phyloP scores from a whole-genome alignment of 2,888 invertebrate species.

The Deilephila porcellus region DNA sequence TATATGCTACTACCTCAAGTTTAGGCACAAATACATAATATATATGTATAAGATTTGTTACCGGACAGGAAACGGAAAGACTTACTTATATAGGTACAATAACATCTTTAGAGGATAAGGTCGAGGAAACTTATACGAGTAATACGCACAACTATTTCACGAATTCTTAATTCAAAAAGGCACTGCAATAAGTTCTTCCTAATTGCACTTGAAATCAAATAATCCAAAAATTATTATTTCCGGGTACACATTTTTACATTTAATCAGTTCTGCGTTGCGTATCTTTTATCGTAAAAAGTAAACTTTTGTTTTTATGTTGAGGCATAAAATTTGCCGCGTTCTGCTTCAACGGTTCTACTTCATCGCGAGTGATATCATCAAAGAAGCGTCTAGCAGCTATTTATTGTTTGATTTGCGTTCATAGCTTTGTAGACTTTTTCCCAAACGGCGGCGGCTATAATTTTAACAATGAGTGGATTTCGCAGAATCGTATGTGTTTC shows the following conservation, averaged over 20 bases:
- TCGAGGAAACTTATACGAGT: background rate
- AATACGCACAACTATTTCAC: background rate
- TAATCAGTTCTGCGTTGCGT: background rate
- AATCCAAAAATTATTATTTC: background rate
- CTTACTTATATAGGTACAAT: background rate
- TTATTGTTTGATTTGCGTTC: background rate
- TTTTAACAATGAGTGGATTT: constrained; percentile 17
- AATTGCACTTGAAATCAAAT: constrained; percentile 1
- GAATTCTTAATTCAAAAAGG: background rate
- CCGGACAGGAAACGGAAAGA: background rate
- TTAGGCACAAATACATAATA: background rate
- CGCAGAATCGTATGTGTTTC: constrained; percentile 5
- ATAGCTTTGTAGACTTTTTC: constrained; percentile 9
- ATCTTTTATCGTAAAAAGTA: background rate
- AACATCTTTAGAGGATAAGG: constrained; percentile 2
- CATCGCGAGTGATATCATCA: background rate
- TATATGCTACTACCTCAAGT: background rate
- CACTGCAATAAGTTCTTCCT: background rate
- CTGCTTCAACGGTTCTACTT: constrained; percentile 1
- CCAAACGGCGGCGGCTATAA: constrained; percentile 1
- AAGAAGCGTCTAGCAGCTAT: constrained; percentile 4
- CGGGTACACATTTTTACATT: background rate
- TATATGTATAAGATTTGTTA: background rate
- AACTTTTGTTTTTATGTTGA: constrained; percentile 17
- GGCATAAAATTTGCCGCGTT: constrained; percentile 35